These are phyloP conservation scores for Phataginus tricuspis DNA, from an alignment of 2,797 vertebrate species.

Conservation along the genomic window DNA sequence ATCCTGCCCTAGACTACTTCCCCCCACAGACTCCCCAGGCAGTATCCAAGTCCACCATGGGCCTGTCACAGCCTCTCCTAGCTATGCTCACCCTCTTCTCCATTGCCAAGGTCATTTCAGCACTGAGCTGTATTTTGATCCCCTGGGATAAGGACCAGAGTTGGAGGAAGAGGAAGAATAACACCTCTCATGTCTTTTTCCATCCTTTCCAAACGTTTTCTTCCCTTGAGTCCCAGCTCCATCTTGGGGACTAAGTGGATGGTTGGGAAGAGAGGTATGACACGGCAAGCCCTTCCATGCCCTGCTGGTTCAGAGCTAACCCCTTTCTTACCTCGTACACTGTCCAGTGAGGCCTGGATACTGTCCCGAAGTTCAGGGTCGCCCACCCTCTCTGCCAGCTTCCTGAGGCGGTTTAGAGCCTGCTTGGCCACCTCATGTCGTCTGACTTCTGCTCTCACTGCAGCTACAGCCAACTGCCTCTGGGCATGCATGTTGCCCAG, in stretches of 20 bases:
- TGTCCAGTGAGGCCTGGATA: conserved; percentile 89
- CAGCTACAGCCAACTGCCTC: conserved; percentile 84
- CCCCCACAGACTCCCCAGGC: conserved; percentile 54
- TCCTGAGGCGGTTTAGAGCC: conserved; percentile 88
- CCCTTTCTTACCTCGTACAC: conserved; percentile 89
- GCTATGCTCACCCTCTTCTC: conserved; percentile 75
- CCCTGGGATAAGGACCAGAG: conserved; percentile 42
- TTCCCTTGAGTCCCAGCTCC: conserved; percentile 25
- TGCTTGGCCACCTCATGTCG: conserved; percentile 89
- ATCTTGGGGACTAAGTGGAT: conserved; percentile 51
- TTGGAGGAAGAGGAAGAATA: conserved; percentile 4
- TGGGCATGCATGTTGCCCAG: conserved; percentile 81
- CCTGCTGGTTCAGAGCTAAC: background rate
- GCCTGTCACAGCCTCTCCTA: conserved; percentile 31
- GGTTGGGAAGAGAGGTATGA: background rate
- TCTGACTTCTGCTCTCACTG: conserved; percentile 92
- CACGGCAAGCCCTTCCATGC: background rate
- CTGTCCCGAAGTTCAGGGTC: conserved; percentile 89
- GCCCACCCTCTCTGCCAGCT: conserved; percentile 89
- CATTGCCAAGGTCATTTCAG: conserved; percentile 81
- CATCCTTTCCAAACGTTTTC: conserved; percentile 32
- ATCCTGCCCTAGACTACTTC: conserved; percentile 74
- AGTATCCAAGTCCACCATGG: conserved; percentile 70
- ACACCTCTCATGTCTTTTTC: background rate
- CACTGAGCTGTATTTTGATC: conserved; percentile 49